Evolutionary conservation across 1,140 invertebrate genomes (phyloP), one percentile per base, ranked within the genome.

Genomic region (Tetraneura akinire): DNA sequence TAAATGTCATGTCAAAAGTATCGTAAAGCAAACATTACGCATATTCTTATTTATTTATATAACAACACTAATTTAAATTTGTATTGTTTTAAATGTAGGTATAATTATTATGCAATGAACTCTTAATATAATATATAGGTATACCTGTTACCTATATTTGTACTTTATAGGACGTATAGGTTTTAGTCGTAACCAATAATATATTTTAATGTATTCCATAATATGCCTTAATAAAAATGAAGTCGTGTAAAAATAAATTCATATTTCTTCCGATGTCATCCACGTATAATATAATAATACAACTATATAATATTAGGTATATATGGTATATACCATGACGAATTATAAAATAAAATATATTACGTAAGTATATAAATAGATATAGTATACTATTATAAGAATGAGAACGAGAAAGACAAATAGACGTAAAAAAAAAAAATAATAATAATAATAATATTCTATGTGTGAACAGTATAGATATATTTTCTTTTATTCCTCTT

Each of bases 181-280:
- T n/a, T n/a, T n/a, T n/a, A n/a, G n/a, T n/a, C n/a, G 18, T 51
- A 51, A 49, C 68, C 45, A 51, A 51, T 71, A 71, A 71, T 71
- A 71, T 71, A 71, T 71, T 71, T 71, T 51, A 51, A 71, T 71
- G 8, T 51, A 71, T 71, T 71, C 68, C n/a, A n/a, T n/a, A n/a
- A n/a, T 49, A 23, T 71, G 49, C 68, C 13, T 49, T 10, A 23
- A 70, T 29, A n/a, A n/a, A n/a, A n/a, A 71, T 26, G 45, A 18
- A 49, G 21, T 49, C 23, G 23, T 49, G n/a, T n/a, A n/a, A n/a
- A n/a, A n/a, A 18, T 23, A 26, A 71, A 71, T 71, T 71, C 23
- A 51, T 71, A 49, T n/a, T n/a, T 51, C 23, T 71, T 70, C 21
- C 23, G 23, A 16, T 13, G 8, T 51, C 29, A 13, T 8, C 32